Evolutionary conservation across 2,888 invertebrate species (phyloP).

Genomic region (Oithona nana): DNA sequence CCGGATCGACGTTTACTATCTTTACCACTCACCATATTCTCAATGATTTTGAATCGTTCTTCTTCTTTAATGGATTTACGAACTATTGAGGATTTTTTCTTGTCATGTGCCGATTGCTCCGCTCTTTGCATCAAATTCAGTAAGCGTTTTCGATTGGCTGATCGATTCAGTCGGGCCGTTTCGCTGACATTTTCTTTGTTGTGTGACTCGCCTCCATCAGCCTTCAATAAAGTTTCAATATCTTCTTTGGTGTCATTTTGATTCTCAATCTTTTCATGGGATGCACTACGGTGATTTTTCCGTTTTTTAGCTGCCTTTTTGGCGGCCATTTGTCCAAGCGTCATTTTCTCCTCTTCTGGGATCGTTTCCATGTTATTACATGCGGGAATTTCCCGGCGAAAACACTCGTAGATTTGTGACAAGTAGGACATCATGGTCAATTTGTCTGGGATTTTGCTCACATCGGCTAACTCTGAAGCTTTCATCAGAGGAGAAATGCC

Average conservation of each 20-base stretch:
- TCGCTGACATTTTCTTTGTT: constrained; percentile 39
- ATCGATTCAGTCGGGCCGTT: constrained; percentile 33
- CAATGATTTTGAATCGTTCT: constrained; percentile 11
- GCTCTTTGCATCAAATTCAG: constrained; percentile 7
- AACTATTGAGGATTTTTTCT: background rate
- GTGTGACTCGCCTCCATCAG: background rate
- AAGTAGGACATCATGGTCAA: constrained; percentile 60
- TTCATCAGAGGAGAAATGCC: constrained; percentile 48
- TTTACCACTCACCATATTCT: constrained; percentile 1
- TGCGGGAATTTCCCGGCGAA: constrained; percentile 28
- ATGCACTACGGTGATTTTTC: background rate
- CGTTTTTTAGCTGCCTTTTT: constrained; percentile 35
- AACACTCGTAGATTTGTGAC: constrained; percentile 68
- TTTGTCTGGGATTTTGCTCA: constrained; percentile 43
- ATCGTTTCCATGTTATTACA: background rate
- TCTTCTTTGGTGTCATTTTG: constrained; percentile 4
- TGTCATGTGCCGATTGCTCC: background rate
- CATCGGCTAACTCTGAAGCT: constrained; percentile 51
- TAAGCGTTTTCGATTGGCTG: constrained; percentile 8
- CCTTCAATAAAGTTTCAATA: background rate
- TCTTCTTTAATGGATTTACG: constrained; percentile 9
- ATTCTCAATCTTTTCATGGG: background rate
- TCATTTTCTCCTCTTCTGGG: background rate
- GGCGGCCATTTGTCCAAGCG: constrained; percentile 13
- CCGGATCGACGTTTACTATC: background rate